Conservation (phyloP, 2,797 vertebrate species). For the Lepus oiostolus region DNA sequence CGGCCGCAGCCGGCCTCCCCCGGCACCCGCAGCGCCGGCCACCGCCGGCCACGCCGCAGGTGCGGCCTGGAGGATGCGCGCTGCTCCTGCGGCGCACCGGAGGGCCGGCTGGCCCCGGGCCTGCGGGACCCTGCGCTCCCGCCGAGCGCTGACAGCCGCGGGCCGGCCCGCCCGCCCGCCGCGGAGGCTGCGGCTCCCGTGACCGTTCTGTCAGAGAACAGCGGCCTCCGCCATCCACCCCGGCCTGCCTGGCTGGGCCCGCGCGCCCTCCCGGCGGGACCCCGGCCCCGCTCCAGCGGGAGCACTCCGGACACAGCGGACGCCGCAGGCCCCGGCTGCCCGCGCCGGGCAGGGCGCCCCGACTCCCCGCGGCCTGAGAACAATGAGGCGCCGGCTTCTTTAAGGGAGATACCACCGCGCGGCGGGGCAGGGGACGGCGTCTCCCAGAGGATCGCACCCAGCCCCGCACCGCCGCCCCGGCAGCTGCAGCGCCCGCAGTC, state of each 20-base stretch:
- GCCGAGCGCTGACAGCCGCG: not conserved
- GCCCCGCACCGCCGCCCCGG: constrained; percentile 49
- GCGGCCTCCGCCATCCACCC: not conserved
- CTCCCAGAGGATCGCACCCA: constrained; percentile 74
- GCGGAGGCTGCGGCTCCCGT: too few relatives aligned
- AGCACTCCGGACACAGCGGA: not conserved
- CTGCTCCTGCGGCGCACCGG: constrained; percentile 3
- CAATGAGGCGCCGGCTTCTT: constrained; percentile 78
- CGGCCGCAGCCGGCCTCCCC: too few relatives aligned
- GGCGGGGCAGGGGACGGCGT: constrained; percentile 70
- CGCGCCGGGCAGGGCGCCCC: not conserved
- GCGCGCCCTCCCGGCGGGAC: not conserved
- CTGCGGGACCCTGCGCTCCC: not conserved
- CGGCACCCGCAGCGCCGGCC: too few relatives aligned
- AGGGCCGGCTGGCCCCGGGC: not conserved
- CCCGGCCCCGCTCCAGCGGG: too few relatives aligned
- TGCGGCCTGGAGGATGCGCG: not conserved
- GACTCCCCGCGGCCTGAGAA: not conserved
- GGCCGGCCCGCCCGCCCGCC: not conserved
- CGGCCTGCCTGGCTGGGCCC: not conserved
- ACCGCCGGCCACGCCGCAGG: too few relatives aligned
- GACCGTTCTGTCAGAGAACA: not conserved
- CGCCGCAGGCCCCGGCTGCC: not conserved
- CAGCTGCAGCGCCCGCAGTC: not conserved
- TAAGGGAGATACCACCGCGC: constrained; percentile 85